Evolutionary conservation across 2,797 vertebrate genomes (phyloP).

Genomic region (Fistularia commersonii): DNA sequence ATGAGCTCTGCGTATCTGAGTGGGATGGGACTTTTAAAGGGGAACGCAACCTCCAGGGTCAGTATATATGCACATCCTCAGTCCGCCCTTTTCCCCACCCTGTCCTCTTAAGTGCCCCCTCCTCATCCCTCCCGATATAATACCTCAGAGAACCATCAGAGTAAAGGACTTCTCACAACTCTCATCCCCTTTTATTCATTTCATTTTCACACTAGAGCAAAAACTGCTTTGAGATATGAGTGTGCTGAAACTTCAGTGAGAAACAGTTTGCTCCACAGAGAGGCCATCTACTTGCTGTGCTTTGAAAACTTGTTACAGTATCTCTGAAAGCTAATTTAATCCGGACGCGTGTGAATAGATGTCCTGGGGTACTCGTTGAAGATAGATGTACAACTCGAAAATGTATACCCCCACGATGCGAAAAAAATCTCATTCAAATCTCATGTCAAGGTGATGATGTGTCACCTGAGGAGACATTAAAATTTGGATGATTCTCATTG

Average conservation of each 20-base stretch:
- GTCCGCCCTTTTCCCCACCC: constrained; percentile 52
- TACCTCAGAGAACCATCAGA: constrained; percentile 56
- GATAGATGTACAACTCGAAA: no score
- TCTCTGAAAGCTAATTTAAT: constrained; percentile 28
- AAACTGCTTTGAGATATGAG: constrained; percentile 46
- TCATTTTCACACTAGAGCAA: constrained; percentile 57
- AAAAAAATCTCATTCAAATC: no score
- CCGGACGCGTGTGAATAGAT: constrained; percentile 6
- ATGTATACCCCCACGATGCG: no score
- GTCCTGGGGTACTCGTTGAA: neutral
- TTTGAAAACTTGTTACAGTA: constrained; percentile 16
- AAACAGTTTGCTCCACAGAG: constrained; percentile 31
- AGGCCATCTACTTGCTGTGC: constrained; percentile 17
- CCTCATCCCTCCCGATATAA: constrained; percentile 1
- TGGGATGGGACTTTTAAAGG: constrained; percentile 88
- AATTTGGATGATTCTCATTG: no score
- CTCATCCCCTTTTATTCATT: constrained; percentile 29
- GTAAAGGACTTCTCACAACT: constrained; percentile 61
- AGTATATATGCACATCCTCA: constrained; percentile 62
- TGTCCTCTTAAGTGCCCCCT: constrained; percentile 43
- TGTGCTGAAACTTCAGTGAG: constrained; percentile 39
- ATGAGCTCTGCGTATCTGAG: constrained; percentile 84
- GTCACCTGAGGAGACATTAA: no score
- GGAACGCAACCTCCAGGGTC: constrained; percentile 82
- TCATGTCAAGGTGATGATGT: neutral